A percentile compares a stretch with the other conserved stretches of the same genome.
phyloP scores from a whole-genome alignment of 2,113 vertebrate species.

The Chaenocephalus aceratus region DNA sequence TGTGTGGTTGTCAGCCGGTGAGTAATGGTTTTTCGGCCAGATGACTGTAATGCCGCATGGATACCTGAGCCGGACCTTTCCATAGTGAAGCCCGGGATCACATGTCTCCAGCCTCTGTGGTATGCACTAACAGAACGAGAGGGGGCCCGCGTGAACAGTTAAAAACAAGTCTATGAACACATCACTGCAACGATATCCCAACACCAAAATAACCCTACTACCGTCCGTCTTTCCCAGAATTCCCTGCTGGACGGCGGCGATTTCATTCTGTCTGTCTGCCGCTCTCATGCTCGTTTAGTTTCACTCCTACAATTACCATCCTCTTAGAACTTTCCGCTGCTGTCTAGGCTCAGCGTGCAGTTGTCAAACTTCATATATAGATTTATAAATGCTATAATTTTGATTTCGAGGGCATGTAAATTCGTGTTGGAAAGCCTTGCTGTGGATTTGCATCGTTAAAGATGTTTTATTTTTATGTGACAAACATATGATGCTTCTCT shows the following conservation, averaged over 20 bases:
- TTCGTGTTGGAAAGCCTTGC: constrained; percentile 39
- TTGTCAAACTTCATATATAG: constrained; percentile 72
- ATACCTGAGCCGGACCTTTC: constrained; percentile 68
- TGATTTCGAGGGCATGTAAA: constrained; percentile 16
- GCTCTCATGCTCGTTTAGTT: constrained; percentile 55
- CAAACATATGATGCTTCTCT: constrained; percentile 39
- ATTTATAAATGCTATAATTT: constrained; percentile 66
- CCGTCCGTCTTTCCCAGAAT: constrained; percentile 56
- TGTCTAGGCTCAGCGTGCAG: constrained; percentile 52
- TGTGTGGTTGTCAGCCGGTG: constrained; percentile 52
- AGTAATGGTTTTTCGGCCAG: constrained; percentile 70
- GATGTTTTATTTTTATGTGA: constrained; percentile 70
- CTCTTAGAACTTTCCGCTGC: constrained; percentile 58
- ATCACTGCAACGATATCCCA: constrained; percentile 37
- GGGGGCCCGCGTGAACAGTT: constrained; percentile 38
- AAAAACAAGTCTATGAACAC: constrained; percentile 50
- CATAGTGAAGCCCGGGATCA: constrained; percentile 46
- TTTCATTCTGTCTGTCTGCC: constrained; percentile 60
- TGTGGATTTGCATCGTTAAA: constrained; percentile 59
- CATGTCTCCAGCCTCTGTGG: constrained; percentile 63
- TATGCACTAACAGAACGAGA: constrained; percentile 59
- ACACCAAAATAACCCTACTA: constrained; percentile 66
- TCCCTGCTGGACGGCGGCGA: constrained; percentile 33
- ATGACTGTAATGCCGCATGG: constrained; percentile 67
- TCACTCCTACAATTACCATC: constrained; percentile 70